phyloP scores from a whole-genome alignment of 2,113 vertebrate genomes.

The Erpornis zantholeuca region DNA sequence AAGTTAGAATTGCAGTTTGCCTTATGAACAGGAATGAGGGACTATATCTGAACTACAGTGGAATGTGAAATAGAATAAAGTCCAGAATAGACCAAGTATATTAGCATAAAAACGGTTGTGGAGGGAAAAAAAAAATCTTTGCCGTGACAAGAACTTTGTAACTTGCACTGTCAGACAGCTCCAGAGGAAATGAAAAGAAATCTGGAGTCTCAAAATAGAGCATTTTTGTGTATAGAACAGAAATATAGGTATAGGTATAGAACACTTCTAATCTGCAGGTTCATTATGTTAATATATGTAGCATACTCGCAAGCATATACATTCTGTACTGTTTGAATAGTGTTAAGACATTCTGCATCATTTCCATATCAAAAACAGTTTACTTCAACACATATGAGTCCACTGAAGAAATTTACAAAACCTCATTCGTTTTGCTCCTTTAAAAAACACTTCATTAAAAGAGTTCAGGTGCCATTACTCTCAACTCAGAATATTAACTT shows the following conservation, averaged over 20 bases:
- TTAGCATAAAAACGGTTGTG: neutral
- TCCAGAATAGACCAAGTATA: neutral
- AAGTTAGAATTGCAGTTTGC: neutral
- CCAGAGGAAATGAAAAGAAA: neutral
- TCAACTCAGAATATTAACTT: neutral
- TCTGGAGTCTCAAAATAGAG: neutral
- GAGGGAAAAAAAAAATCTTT: neutral
- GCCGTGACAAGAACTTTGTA: neutral
- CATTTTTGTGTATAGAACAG: neutral
- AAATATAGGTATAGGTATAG: neutral
- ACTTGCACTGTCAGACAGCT: neutral
- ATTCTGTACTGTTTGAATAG: neutral
- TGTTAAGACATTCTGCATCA: neutral
- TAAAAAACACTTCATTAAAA: neutral
- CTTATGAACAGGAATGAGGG: neutral
- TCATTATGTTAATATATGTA: neutral
- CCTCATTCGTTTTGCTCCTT: neutral
- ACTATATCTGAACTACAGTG: neutral
- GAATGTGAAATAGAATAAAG: neutral
- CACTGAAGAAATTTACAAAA: neutral
- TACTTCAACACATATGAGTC: neutral
- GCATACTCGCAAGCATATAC: rapidly evolving
- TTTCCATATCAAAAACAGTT: neutral
- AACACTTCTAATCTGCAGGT: neutral
- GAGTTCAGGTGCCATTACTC: neutral